Percentiles rank a stretch among this genome's conserved stretches.
phyloP scores from a whole-genome alignment of 2,888 invertebrate genomes.

The Seira musarum region DNA sequence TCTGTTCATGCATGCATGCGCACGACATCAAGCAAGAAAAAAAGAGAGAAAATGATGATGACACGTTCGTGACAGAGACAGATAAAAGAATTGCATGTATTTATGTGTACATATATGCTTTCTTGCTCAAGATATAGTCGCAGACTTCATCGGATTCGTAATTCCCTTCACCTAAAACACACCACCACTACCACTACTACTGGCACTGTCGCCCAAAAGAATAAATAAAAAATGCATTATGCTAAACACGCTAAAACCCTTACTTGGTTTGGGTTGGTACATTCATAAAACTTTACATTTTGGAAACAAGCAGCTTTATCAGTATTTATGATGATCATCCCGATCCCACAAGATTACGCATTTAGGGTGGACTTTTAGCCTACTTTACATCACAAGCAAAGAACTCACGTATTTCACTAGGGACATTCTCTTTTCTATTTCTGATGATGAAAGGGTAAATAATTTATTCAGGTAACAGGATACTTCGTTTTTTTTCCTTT shows the following conservation, averaged over 20 bases:
- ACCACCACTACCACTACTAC: no score
- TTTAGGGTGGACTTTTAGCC: no score
- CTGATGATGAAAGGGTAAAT: no score
- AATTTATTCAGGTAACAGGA: no score
- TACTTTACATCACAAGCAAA: no score
- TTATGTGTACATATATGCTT: no score
- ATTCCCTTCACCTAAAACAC: no score
- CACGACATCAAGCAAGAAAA: neutral
- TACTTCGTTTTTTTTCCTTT: no score
- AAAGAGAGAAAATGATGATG: constrained; percentile 21
- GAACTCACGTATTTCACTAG: no score
- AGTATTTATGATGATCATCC: neutral
- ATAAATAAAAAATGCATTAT: neutral
- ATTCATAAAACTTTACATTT: neutral
- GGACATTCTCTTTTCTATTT: no score
- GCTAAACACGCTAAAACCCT: neutral
- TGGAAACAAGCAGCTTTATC: neutral
- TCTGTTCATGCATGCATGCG: constrained; percentile 23
- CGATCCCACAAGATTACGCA: neutral
- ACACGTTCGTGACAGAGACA: constrained; percentile 32
- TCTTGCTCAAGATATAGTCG: neutral
- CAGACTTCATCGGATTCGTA: neutral
- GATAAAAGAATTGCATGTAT: constrained; percentile 18
- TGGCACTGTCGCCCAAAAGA: neutral
- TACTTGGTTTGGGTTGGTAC: no score